Conservation (phyloP, 2,888 invertebrate genomes). For the Drosophila robusta region DNA sequence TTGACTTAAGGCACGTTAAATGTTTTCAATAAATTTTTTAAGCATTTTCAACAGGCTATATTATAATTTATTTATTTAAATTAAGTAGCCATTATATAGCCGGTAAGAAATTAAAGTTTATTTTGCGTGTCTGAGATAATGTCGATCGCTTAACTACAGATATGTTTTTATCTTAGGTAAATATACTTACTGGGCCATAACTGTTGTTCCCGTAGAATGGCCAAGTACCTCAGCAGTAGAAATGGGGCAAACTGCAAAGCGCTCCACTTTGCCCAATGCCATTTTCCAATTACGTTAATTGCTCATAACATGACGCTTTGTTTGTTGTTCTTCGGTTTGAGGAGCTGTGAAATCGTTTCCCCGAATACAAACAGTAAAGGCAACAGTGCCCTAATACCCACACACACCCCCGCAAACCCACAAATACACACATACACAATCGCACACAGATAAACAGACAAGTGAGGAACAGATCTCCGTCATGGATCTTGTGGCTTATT, state of each 20-base stretch:
- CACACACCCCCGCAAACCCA: slow-evolving; percentile 9
- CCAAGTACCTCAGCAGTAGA: slow-evolving; percentile 17
- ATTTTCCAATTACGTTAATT: slow-evolving; percentile 77
- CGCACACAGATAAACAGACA: slow-evolving; percentile 23
- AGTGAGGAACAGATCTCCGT: slow-evolving; percentile 43
- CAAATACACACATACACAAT: slow-evolving; percentile 22
- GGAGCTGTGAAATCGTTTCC: slow-evolving; percentile 65
- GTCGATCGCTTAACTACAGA: background rate
- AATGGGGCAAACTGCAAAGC: slow-evolving; percentile 37
- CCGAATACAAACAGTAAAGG: slow-evolving; percentile 51
- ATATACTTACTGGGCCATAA: background rate
- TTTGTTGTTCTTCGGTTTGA: slow-evolving; percentile 52
- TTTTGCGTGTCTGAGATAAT: background rate
- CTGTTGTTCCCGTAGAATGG: background rate
- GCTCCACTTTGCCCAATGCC: slow-evolving; percentile 48
- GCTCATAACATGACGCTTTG: slow-evolving; percentile 74
- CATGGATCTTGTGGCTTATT: slow-evolving; percentile 65
- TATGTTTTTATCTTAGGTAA: background rate
- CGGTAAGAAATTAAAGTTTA: background rate
- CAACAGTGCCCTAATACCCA: slow-evolving; percentile 30
- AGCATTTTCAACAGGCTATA: background rate
- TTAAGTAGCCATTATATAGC: background rate
- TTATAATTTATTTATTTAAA: too few species aligned
- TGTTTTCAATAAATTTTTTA: too few species aligned
- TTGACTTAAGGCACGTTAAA: too few species aligned